Percentiles rank a stretch among this genome's conserved stretches.
These are phyloP conservation scores for Oreochromis niloticus DNA, from an alignment of 2,113 vertebrate species.

Conservation along the genomic window DNA sequence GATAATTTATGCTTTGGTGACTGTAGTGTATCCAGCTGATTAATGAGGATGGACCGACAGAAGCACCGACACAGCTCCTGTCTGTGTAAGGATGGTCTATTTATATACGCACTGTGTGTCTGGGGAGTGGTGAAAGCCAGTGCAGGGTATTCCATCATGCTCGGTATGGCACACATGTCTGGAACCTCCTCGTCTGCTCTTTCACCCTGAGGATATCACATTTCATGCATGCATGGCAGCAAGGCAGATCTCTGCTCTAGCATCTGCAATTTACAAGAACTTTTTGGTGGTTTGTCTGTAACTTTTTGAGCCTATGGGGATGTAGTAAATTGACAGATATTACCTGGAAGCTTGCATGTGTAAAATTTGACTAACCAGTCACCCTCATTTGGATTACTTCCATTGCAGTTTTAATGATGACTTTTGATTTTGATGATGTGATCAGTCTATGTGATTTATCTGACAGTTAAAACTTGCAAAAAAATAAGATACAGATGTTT, in stretches of 20 bases:
- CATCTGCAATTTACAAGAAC: constrained; percentile 31
- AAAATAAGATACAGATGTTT: neutral
- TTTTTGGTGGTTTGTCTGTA: constrained; percentile 7
- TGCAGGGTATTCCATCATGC: constrained; percentile 46
- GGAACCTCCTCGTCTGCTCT: constrained; percentile 28
- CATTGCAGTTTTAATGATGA: neutral
- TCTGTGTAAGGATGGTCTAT: constrained; percentile 55
- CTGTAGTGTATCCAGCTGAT: constrained; percentile 50
- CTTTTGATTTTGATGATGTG: neutral
- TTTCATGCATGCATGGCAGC: constrained; percentile 44
- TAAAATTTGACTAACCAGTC: neutral
- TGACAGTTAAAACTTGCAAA: neutral
- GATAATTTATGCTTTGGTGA: constrained; percentile 49
- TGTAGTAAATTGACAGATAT: neutral
- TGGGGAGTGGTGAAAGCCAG: constrained; percentile 46
- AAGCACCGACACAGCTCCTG: constrained; percentile 33
- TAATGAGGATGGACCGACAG: constrained; percentile 44
- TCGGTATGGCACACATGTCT: constrained; percentile 43
- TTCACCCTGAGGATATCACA: constrained; percentile 44
- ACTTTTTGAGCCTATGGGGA: neutral
- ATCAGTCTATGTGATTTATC: neutral
- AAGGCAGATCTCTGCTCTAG: neutral
- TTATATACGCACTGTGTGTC: constrained; percentile 52
- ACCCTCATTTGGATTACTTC: neutral
- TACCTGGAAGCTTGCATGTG: neutral